Evolutionary conservation across 1,140 invertebrate species (phyloP).

Genomic region (Drosophila persimilis): DNA sequence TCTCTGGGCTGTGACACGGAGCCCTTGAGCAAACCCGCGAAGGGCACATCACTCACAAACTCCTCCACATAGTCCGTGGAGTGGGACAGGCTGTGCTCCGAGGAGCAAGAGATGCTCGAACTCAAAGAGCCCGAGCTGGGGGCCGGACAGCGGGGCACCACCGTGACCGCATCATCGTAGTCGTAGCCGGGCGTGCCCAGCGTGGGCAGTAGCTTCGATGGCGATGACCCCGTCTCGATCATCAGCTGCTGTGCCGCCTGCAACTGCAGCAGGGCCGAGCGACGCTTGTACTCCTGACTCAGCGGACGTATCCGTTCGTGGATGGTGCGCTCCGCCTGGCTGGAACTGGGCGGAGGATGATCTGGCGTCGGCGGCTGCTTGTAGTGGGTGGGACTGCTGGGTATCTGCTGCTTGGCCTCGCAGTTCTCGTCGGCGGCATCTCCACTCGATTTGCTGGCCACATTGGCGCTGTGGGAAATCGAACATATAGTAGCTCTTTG

Average conservation of each 20-base stretch:
- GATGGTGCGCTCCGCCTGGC: conserved; percentile 94
- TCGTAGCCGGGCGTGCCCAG: conserved; percentile 65
- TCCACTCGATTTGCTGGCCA: conserved; percentile 34
- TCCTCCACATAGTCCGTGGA: conserved; percentile 93
- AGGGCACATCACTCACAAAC: conserved; percentile 92
- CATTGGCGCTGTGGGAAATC: conserved; percentile 19
- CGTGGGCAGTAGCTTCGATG: conserved; percentile 64
- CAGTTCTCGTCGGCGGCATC: conserved; percentile 57
- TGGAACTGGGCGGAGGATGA: conserved; percentile 95
- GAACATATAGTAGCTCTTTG: neutral
- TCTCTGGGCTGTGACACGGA: conserved; percentile 84
- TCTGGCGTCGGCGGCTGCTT: conserved; percentile 96
- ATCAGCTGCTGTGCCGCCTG: conserved; percentile 73
- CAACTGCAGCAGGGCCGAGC: conserved; percentile 68
- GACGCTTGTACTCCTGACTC: conserved; percentile 86
- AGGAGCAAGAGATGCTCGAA: conserved; percentile 86
- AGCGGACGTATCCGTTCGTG: conserved; percentile 94
- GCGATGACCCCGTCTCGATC: conserved; percentile 75
- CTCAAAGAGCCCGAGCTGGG: conserved; percentile 78
- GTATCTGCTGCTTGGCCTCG: conserved; percentile 80
- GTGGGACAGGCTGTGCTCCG: conserved; percentile 88
- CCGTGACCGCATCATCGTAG: conserved; percentile 69
- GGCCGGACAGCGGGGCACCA: conserved; percentile 66
- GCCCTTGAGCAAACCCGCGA: conserved; percentile 92
- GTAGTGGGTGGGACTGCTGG: conserved; percentile 93